Base-by-base conservation (phyloP, 2,797 vertebrate species). In the Coracias cyanogaster region DNA sequence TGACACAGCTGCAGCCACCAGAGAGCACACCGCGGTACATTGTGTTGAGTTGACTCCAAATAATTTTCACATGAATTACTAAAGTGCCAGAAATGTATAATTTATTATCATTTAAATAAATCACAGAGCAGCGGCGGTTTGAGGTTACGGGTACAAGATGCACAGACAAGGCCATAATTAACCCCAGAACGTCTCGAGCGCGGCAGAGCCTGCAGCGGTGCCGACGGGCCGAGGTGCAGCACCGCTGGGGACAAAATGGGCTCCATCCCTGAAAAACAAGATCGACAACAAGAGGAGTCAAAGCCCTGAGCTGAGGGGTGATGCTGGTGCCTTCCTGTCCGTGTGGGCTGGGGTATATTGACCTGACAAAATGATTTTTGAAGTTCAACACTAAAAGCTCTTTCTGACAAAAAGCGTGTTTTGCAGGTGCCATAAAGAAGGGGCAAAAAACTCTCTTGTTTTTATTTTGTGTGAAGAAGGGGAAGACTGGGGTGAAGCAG, bases 21-120 rank as follows among this genome's bases (percentile, higher is more conserved):
- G 96, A 97, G 97, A 97, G 90, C 95, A 64, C 51, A 62, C 90
- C 65, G 95, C 89, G 96, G 94, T 94, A 94, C 28, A 94, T 97
- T 98, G 97, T 97, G 97, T 96, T 94, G 90, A 97, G 96, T 92
- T 95, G 95, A 97, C 97, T 98, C 97, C 96, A 98, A 98, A 98
- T 98, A 97, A 98, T 98, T 98, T 99, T 98, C 98, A 98, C 98
- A 98, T 98, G 98, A 98, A 97, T 98, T 98, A 97, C 98, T 98
- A 95, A 98, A 98, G 98, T 98, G 98, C 98, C 91, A 98, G 98
- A 97, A 97, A 97, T 99, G 95, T 94, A 98, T 98, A 98, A 99
- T 99, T 98, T 84, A 99, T 95, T 65, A 95, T 83, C 57, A 97
- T 98, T 99, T 98, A 97, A 99, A 98, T 98, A 98, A 98, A 98